These are phyloP conservation scores for Protobothrops flavoviridis DNA, from an alignment of 2,113 vertebrate genomes.

Conservation along the genomic window DNA sequence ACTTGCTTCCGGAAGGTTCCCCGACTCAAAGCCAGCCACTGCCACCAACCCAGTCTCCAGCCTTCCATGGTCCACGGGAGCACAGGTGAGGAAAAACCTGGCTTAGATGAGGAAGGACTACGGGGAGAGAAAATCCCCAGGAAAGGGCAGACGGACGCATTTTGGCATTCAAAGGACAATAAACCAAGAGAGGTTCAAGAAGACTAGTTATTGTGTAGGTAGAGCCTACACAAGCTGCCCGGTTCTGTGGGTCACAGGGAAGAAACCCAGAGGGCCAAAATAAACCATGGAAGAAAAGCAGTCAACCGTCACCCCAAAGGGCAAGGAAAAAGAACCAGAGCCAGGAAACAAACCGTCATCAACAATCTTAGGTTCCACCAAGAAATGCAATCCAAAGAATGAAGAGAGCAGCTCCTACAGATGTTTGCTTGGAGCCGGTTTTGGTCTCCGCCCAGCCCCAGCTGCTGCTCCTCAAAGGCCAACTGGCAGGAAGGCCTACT, in stretches of 20 bases:
- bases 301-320: background rate
- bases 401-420: background rate
- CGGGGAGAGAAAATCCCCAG: background rate
- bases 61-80: background rate
- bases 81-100: conserved; percentile 61
- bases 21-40: background rate
- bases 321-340: background rate
- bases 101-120: background rate
- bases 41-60: conserved; percentile 22
- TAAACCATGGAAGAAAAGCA: background rate
- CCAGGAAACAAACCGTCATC: background rate
- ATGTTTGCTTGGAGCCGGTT: background rate
- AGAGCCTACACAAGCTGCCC: background rate
- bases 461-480: background rate
- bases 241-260: background rate
- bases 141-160: background rate
- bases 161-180: background rate
- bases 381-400: background rate
- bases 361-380: background rate
- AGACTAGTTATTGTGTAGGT: background rate
- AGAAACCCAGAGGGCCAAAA: background rate
- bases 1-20: conserved; percentile 5
- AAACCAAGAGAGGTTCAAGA: background rate
- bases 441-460: background rate
- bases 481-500: background rate